Evolutionary conservation across 1,140 invertebrate species (phyloP), one percentile per base, ranked within the genome.

Genomic region (Aporrectodea caliginosa): DNA sequence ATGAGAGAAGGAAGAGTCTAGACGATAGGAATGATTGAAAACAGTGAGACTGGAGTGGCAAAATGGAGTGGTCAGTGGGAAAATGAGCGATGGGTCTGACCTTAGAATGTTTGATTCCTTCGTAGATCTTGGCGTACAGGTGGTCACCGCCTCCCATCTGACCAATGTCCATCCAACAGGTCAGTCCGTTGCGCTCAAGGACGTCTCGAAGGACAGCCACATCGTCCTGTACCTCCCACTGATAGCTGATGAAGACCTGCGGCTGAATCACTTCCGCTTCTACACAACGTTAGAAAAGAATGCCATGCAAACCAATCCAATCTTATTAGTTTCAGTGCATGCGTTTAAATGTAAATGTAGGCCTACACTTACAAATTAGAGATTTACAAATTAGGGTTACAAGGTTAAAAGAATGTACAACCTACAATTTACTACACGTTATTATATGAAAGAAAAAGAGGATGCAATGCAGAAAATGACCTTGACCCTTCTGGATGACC

Each of bases 101-200:
- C 83, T 86, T 86, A 73, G 83, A 83, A 32, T 84, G 83, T 69
- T 84, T 80, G n/a, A 90, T 86, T 2, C 88, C 89, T 76, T 88
- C 84, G 77, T 90, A 89, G 75, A 90, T 89, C 82, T 87, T 88
- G 43, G 84, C 84, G 79, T 88, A 86, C 0, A 90, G 84, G 16
- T 85, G 84, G 81, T 90, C 89, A n/a, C 89, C 89, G 16, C 86
- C 88, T 22, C 88, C 86, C 80, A 90, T 84, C 81, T 89, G 87
- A 76, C 88, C 88, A 72, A 89, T 86, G 81, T 90, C 89, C 89
- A 90, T 90, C 88, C 89, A 90, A 82, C 89, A 90, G 29, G 85
- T 84, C 79, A 86, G 88, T 1, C 89, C 89, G 14, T 85, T 82
- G 33, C 86, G 83, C 77, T 90, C 88, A 32, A 90, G 82, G 70